phyloP scores from a whole-genome alignment of 2,797 vertebrate species.

The Fistularia commersonii region DNA sequence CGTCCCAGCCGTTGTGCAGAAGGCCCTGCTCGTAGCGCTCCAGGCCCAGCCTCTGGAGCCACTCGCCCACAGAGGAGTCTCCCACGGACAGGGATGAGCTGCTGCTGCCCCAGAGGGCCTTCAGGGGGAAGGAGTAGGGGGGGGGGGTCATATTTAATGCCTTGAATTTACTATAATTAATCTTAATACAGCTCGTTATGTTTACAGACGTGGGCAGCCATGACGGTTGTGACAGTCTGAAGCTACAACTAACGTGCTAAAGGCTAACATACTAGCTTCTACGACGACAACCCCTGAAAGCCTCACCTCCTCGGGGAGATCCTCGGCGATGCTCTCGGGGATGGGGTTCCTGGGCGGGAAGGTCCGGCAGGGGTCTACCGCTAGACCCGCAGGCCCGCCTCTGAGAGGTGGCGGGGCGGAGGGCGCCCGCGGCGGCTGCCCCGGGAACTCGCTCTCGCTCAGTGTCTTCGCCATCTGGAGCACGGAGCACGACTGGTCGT shows the following conservation, averaged over 20 bases:
- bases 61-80: conserved; percentile 87
- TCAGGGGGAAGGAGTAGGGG: conserved; percentile 8
- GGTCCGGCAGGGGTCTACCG: conserved; percentile 74
- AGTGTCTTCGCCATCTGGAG: conserved; percentile 95
- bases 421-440: conserved; percentile 62
- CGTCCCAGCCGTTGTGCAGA: conserved; percentile 95
- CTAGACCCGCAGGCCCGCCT: conserved; percentile 45
- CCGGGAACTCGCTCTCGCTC: conserved; percentile 88
- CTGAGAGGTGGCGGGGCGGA: conserved; percentile 58
- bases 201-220: too few species aligned
- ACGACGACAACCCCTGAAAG: background rate
- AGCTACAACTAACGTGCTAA: background rate
- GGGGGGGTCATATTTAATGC: too few species aligned
- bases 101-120: conserved; percentile 84
- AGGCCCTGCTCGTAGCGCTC: conserved; percentile 91
- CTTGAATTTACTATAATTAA: too few species aligned
- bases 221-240: background rate
- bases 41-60: conserved; percentile 88
- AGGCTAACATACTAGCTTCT: background rate
- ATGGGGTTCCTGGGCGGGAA: conserved; percentile 87
- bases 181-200: too few species aligned
- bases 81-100: conserved; percentile 76
- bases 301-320: conserved; percentile 87
- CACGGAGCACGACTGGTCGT: conserved; percentile 94
- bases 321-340: conserved; percentile 91